A percentile compares a stretch with the other conserved stretches of the same genome.
phyloP scores from a whole-genome alignment of 2,797 vertebrate species.

The Tarsius wallacei region DNA sequence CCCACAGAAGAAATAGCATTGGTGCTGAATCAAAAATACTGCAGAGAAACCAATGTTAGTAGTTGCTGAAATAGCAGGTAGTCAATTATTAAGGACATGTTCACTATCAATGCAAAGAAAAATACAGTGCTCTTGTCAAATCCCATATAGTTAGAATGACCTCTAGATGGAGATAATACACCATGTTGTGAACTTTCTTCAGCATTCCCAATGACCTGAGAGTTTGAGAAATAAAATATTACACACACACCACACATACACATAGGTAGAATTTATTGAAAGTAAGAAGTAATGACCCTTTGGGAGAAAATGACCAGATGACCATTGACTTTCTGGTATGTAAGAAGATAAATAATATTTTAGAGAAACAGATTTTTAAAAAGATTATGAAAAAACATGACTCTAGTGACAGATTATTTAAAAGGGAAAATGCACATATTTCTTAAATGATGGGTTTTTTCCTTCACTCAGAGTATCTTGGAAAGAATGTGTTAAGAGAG shows the following conservation, averaged over 20 bases:
- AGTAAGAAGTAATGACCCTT: constrained; percentile 34
- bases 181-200: background rate
- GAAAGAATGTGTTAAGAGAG: background rate
- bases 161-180: constrained; percentile 75
- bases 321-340: background rate
- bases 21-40: background rate
- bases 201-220: background rate
- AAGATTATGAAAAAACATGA: background rate
- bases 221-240: constrained; percentile 53
- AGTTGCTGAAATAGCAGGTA: background rate
- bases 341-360: constrained; percentile 31
- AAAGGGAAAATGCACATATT: background rate
- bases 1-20: background rate
- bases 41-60: background rate
- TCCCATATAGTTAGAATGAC: background rate
- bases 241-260: background rate
- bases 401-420: constrained; percentile 10
- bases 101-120: background rate
- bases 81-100: background rate
- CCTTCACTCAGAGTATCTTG: constrained; percentile 2
- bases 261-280: background rate
- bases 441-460: background rate
- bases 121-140: constrained; percentile 49
- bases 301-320: background rate
- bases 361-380: constrained; percentile 21